Evolutionary conservation across 2,113 vertebrate species (phyloP).

Genomic region (Ceyx cyanopectus): DNA sequence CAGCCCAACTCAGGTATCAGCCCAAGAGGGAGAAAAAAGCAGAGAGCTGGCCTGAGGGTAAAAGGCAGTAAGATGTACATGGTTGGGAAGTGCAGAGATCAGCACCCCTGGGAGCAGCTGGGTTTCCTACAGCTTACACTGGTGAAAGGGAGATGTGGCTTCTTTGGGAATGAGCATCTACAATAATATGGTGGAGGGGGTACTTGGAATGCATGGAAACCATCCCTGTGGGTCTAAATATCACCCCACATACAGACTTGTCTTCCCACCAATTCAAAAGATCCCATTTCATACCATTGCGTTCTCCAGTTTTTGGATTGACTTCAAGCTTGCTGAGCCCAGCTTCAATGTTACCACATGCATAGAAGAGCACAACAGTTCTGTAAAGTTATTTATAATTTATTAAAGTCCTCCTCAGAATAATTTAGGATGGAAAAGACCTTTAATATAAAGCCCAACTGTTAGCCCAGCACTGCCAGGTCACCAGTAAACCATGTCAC

Average conservation of each 20-base stretch:
- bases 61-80: neutral
- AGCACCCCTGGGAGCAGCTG: fast-evolving
- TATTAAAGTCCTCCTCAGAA: neutral
- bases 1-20: neutral
- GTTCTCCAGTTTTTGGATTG: neutral
- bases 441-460: too few relatives aligned
- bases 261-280: neutral
- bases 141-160: fast-evolving
- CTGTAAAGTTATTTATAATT: neutral
- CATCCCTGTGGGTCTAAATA: neutral
- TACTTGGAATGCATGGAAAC: neutral
- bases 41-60: neutral
- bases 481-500: too few relatives aligned
- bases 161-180: neutral
- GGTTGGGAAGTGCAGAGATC: neutral
- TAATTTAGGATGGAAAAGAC: too few relatives aligned
- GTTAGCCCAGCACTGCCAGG: too few relatives aligned
- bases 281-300: neutral
- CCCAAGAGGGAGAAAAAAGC: neutral
- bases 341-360: neutral
- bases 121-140: neutral
- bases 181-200: fast-evolving
- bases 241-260: neutral
- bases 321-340: neutral
- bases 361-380: neutral